A percentile compares a stretch with the other conserved stretches of the same genome.
Evolutionary conservation across 1,140 invertebrate genomes (phyloP).

Genomic region (Drosophila willistoni): DNA sequence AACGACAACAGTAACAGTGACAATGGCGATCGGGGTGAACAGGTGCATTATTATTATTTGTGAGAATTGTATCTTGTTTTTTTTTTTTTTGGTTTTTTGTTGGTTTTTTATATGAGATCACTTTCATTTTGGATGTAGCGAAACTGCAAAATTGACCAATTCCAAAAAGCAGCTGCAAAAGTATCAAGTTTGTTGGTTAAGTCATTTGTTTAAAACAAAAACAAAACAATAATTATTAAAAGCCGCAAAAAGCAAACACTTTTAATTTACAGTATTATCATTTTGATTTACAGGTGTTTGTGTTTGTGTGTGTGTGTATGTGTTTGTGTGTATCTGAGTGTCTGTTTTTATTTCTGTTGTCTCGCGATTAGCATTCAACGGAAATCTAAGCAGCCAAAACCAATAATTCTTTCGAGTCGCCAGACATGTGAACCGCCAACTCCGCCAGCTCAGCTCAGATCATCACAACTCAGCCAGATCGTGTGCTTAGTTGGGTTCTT

Average conservation of each 20-base stretch:
- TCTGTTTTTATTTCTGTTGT: constrained; percentile 16
- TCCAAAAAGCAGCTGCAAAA: constrained; percentile 58
- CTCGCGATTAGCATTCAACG: constrained; percentile 29
- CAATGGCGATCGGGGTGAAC: constrained; percentile 43
- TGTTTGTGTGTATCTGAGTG: constrained; percentile 2
- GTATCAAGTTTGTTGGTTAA: constrained; percentile 58
- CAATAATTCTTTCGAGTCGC: constrained; percentile 49
- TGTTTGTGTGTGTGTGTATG: background rate
- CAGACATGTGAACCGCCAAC: constrained; percentile 45
- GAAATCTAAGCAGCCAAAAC: constrained; percentile 19
- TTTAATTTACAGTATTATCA: constrained; percentile 53
- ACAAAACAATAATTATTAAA: constrained; percentile 42
- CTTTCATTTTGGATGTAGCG: constrained; percentile 18
- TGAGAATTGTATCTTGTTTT: constrained; percentile 33
- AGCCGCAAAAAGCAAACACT: constrained; percentile 24
- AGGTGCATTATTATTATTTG: constrained; percentile 57
- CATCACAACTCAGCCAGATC: constrained; percentile 17
- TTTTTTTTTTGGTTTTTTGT: constrained; percentile 2
- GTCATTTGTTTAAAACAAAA: constrained; percentile 67
- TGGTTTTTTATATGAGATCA: background rate
- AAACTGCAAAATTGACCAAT: constrained; percentile 59
- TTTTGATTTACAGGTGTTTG: background rate
- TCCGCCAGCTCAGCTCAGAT: background rate
- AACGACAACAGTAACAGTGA: constrained; percentile 18
- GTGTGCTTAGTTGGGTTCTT: constrained; percentile 36